These are phyloP conservation scores for Drosophila picticornis DNA, from an alignment of 2,888 invertebrate genomes.

Conservation along the genomic window DNA sequence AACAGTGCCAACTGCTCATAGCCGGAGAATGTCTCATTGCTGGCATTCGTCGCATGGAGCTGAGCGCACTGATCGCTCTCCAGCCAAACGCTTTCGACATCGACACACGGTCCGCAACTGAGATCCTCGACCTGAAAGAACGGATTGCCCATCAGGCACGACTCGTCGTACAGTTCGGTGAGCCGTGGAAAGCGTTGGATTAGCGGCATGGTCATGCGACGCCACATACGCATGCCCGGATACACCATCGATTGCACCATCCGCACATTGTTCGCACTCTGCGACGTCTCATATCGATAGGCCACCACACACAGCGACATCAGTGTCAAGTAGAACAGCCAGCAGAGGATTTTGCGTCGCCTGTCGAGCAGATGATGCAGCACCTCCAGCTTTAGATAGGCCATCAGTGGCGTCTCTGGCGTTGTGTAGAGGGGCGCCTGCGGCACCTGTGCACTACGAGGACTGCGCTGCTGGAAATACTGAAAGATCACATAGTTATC, in stretches of 20 bases:
- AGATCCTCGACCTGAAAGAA: constrained; percentile 92
- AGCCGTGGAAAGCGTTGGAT: constrained; percentile 90
- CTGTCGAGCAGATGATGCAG: constrained; percentile 85
- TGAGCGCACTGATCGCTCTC: constrained; percentile 63
- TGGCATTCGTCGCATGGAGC: constrained; percentile 16
- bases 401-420: constrained; percentile 71
- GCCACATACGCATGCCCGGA: constrained; percentile 90
- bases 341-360: constrained; percentile 83
- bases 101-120: constrained; percentile 94
- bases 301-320: constrained; percentile 82
- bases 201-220: constrained; percentile 91
- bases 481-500: constrained; percentile 87
- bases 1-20: constrained; percentile 37
- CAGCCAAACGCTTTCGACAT: constrained; percentile 87
- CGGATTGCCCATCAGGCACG: constrained; percentile 93
- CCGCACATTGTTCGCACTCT: constrained; percentile 48
- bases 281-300: constrained; percentile 79
- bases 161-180: constrained; percentile 92
- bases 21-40: constrained; percentile 6
- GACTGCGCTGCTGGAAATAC: constrained; percentile 85
- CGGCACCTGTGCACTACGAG: constrained; percentile 45
- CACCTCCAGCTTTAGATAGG: constrained; percentile 84
- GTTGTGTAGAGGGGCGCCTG: constrained; percentile 30
- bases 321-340: constrained; percentile 81
- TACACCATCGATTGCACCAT: constrained; percentile 90